These are phyloP conservation scores for Hirundichthys speculiger DNA, from an alignment of 2,113 vertebrate genomes.

Conservation along the genomic window DNA sequence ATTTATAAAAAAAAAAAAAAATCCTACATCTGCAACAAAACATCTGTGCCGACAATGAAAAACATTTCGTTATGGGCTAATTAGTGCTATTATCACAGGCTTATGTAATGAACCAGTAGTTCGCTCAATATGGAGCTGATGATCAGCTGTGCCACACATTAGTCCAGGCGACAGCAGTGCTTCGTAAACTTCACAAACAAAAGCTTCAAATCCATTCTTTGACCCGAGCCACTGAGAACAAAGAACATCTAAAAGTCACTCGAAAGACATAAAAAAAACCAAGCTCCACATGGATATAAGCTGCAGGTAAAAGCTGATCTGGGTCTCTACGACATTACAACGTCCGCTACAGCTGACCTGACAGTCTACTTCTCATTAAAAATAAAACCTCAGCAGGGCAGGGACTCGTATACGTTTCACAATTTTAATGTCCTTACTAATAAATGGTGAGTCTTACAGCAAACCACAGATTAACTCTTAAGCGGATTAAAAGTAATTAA, in stretches of 20 bases:
- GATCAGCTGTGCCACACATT: background rate
- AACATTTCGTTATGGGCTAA: slow-evolving; percentile 15
- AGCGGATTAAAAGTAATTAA: slow-evolving; percentile 70
- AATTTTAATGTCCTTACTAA: background rate
- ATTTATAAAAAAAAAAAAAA: no score
- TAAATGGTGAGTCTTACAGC: slow-evolving; percentile 6
- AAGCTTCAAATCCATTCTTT: background rate
- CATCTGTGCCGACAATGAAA: background rate
- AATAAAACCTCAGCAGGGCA: background rate
- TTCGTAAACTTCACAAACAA: no score
- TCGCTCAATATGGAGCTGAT: background rate
- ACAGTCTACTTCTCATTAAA: slow-evolving; percentile 26
- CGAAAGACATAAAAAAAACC: background rate
- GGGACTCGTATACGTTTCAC: background rate
- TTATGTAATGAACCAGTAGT: slow-evolving; percentile 14
- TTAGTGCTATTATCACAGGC: slow-evolving; percentile 6
- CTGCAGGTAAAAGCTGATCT: background rate
- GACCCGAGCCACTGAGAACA: background rate
- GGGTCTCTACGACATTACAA: slow-evolving; percentile 15
- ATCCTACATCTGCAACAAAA: background rate
- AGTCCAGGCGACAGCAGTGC: no score
- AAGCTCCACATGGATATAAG: background rate
- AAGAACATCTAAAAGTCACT: background rate
- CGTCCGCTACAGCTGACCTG: slow-evolving; percentile 14
- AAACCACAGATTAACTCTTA: slow-evolving; percentile 47